phyloP scores from a whole-genome alignment of 2,797 vertebrate genomes.

The Erithacus rubecula region DNA sequence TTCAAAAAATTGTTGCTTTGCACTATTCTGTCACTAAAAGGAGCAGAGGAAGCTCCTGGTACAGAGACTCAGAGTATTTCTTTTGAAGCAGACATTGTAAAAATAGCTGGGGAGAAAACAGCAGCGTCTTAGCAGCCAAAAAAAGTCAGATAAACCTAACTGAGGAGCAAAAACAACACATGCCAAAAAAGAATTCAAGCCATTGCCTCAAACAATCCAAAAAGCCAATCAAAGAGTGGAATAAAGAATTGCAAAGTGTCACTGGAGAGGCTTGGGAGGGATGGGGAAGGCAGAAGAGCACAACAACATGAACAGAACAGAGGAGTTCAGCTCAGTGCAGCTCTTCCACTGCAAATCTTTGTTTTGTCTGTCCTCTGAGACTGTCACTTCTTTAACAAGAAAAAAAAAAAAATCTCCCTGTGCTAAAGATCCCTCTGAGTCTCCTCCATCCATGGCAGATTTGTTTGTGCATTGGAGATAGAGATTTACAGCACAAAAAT shows the following conservation, averaged over 20 bases:
- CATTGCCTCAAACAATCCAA: background rate
- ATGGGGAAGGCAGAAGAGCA: conserved; percentile 8
- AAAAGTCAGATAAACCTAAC: conserved; percentile 63
- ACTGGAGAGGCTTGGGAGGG: background rate
- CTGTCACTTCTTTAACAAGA: background rate
- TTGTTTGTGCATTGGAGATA: background rate
- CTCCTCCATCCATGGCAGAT: background rate
- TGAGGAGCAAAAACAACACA: background rate
- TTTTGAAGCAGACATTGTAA: conserved; percentile 60
- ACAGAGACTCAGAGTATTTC: conserved; percentile 57
- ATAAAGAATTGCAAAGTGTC: conserved; percentile 4
- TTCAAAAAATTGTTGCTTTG: conserved; percentile 70
- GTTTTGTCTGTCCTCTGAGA: background rate
- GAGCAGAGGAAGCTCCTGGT: conserved; percentile 65
- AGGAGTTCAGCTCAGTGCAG: background rate
- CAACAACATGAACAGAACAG: background rate
- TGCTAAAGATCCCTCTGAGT: background rate
- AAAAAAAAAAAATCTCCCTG: background rate
- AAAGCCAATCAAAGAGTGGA: background rate
- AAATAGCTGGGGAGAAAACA: conserved; percentile 71
- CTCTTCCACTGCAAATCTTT: background rate
- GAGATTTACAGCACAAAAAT: background rate
- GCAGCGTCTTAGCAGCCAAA: conserved; percentile 47
- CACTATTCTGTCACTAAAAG: conserved; percentile 64
- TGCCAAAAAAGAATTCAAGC: background rate